Evolutionary conservation across 2,797 vertebrate species (phyloP), one percentile per base, ranked within the genome.

Genomic region (Sebastes oblongus): DNA sequence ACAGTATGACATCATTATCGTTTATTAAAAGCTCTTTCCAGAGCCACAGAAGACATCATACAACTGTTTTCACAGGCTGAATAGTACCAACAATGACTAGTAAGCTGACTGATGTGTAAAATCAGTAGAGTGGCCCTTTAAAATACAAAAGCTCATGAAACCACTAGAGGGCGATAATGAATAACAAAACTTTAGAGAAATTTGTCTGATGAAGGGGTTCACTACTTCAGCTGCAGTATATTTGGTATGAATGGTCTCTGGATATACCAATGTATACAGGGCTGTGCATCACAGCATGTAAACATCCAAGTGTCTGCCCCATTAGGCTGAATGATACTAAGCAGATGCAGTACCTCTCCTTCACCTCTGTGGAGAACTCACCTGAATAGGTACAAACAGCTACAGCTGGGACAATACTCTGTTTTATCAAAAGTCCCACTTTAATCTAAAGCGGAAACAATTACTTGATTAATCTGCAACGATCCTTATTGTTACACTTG

Each of bases 141-240:
- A 75, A 71, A 61, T 81, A 69, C 32, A 79, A 65, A 65, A 7
- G 1, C 36, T 65, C 34, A 34, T 14, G 13, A 22, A 55, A 64
- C 91, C 93, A 92, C 88, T 66, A 90, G 93, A 89, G 92, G 93
- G 91, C 82, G 75, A 84, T 59, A 29, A 86, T 69, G 72, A 76
- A 66, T 39, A 82, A 62, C 18, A 76, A 66, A 75, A 75, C 30
- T 52, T 79, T 4, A 30, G 25, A 16, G 3, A 32, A 70, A 30
- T 1, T n/a, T 46, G 25, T 61, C 11, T 27, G 60, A 71, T 54
- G 8, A 78, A 14, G 1, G 24, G 22, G 32, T 46, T 70, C 8
- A 52, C 22, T 9, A 56, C 77, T 5, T 46, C 6, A 46, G 39
- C 39, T 42, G 39, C 39, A 42, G 14, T 42, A 42, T 42, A 1